phyloP scores from a whole-genome alignment of 2,797 vertebrate species.

The Rhynchonycteris naso region DNA sequence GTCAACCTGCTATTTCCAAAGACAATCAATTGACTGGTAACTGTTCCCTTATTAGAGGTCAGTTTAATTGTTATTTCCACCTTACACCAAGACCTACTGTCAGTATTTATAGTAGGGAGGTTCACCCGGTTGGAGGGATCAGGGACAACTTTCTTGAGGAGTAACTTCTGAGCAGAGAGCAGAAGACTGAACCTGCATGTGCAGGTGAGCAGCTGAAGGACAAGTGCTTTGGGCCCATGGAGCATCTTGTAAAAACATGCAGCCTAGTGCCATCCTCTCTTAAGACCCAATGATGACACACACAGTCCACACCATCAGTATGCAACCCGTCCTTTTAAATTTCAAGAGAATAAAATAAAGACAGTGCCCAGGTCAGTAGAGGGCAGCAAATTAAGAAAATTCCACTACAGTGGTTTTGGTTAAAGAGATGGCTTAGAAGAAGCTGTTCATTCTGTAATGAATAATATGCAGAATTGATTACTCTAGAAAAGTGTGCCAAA shows the following conservation, averaged over 20 bases:
- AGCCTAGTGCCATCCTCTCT: too few relatives aligned
- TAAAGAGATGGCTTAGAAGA: neutral
- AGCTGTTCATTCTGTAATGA: neutral
- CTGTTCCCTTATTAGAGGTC: neutral
- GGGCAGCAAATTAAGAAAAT: neutral
- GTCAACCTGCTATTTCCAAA: neutral
- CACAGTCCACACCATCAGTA: accelerated
- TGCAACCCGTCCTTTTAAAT: neutral
- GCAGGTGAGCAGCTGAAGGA: neutral
- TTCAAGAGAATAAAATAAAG: neutral
- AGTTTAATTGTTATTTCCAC: neutral
- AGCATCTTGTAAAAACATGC: accelerated
- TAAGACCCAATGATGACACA: accelerated
- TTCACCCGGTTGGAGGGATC: neutral
- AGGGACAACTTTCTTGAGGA: neutral
- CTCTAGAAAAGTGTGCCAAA: neutral
- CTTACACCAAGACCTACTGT: neutral
- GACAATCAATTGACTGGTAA: neutral
- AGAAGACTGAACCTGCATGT: neutral
- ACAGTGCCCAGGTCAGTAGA: neutral
- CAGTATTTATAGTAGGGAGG: neutral
- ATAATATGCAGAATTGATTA: neutral
- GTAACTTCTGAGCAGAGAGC: neutral
- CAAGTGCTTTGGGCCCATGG: neutral
- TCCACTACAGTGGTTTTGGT: too few relatives aligned